Percentiles rank a stretch among this genome's conserved stretches.
phyloP scores from a whole-genome alignment of 2,888 invertebrate species.

The Aphelenchoides bicaudatus region DNA sequence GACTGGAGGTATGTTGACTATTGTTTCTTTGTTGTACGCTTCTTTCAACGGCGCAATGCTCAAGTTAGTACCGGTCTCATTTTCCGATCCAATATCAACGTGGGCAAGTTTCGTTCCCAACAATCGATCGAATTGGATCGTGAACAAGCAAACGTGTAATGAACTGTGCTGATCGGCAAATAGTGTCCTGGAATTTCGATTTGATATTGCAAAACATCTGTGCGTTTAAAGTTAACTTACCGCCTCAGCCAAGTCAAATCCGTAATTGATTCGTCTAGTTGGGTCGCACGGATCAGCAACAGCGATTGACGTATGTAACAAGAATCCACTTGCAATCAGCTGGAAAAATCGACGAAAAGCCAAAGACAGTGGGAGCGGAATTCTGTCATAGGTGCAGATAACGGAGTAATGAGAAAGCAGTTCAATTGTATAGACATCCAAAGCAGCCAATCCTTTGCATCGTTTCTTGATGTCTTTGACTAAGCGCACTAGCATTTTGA shows the following conservation, averaged over 20 bases:
- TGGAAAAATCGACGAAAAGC: constrained; percentile 85
- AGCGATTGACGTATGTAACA: constrained; percentile 78
- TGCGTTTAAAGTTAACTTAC: not conserved
- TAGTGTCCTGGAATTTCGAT: constrained; percentile 72
- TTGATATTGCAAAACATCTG: not conserved
- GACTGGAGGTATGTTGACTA: constrained; percentile 10
- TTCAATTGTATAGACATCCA: constrained; percentile 95
- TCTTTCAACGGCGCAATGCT: constrained; percentile 18
- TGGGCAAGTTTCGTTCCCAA: not conserved
- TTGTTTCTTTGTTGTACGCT: constrained; percentile 4
- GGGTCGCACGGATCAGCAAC: constrained; percentile 78
- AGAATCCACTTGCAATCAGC: constrained; percentile 84
- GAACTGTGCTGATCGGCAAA: constrained; percentile 89
- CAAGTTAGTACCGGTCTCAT: constrained; percentile 7
- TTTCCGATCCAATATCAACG: constrained; percentile 12
- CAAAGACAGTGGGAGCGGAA: constrained; percentile 83
- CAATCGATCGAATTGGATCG: constrained; percentile 14
- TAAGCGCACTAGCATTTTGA: constrained; percentile 73
- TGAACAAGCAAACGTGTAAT: constrained; percentile 74
- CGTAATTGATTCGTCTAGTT: constrained; percentile 28
- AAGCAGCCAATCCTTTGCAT: constrained; percentile 81
- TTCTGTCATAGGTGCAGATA: constrained; percentile 69
- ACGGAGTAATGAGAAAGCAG: constrained; percentile 69
- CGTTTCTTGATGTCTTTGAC: constrained; percentile 84
- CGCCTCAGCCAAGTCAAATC: constrained; percentile 11